Conservation (phyloP, 2,888 invertebrate genomes). For the Bibio marci region DNA sequence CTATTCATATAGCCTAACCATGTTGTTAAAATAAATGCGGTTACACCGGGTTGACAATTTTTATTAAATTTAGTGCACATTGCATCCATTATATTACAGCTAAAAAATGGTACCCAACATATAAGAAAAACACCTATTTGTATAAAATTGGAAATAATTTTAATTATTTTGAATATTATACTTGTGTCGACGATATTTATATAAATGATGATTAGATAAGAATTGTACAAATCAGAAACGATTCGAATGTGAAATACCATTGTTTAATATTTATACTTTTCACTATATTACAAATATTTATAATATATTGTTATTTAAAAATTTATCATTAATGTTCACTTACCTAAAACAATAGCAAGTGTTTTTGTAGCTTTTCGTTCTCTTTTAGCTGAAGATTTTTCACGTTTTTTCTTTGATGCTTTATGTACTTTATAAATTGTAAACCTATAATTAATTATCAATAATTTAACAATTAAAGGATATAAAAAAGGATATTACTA, state of each 20-base stretch:
- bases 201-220: no score
- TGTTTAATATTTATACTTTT: no score
- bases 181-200: no score
- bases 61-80: constrained; percentile 75
- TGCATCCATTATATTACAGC: constrained; percentile 93
- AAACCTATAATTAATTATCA: constrained; percentile 40
- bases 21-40: constrained; percentile 84
- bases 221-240: no score
- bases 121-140: constrained; percentile 87
- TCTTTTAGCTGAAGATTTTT: constrained; percentile 83
- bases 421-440: constrained; percentile 89
- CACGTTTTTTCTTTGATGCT: constrained; percentile 85
- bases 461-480: background rate
- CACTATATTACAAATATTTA: no score
- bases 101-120: constrained; percentile 99
- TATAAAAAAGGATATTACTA: background rate
- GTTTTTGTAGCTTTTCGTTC: constrained; percentile 98
- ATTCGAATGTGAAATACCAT: no score
- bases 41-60: constrained; percentile 67
- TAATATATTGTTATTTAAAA: no score
- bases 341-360: constrained; percentile 93
- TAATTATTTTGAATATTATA: no score
- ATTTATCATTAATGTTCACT: no score
- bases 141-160: no score
- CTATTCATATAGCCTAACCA: constrained; percentile 98